Base-by-base conservation (phyloP, 2,113 vertebrate species). In the Theristicus caerulescens region DNA sequence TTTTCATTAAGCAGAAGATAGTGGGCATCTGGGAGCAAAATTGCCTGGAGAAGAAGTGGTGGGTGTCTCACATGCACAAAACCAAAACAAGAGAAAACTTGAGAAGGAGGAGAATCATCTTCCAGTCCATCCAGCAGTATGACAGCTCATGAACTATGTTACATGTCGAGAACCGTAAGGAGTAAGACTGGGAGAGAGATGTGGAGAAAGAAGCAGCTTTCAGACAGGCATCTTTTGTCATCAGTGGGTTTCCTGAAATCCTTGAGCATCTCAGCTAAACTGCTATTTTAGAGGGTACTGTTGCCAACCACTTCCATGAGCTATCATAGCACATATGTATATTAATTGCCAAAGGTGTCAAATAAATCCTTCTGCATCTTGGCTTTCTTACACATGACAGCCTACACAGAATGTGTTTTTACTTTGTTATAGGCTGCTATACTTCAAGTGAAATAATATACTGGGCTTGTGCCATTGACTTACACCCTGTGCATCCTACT, bases 291-390 rank as follows among this genome's bases (percentile, higher is more conserved):
- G 61, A 86, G 13, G 17, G 31, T 71, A n/a, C 77, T 84, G 54
- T 92, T 93, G 70, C 86, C 70, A 94, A 21, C 69, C 10, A 3
- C 61, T 90, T 95, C 64, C 55, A 51, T 19, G 34, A 93, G 72
- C 90, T 91, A 90, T 94, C 67, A 91, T 73, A 92, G 49, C 95
- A 94, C n/a, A 34, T 87, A 89, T 57, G 61, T 80, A 85, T 88
- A 95, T 89, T 96, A 95, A 85, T 94, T 87, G 36, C 83, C 81
- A 85, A 89, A 94, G 49, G 82, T 91, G 82, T 82, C 58, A 95
- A 73, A 86, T 86, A 86, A 90, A 87, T 85, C 81, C n/a, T 65
- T 79, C 73, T 85, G 27, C 51, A 38, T 92, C 77, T 94, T 93
- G 91, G 55, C 74, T 94, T 92, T 86, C 82, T 84, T 88, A 74